Evolutionary conservation across 1,140 invertebrate genomes (phyloP), one percentile per base, ranked within the genome.

Genomic region (Elysia chlorotica): DNA sequence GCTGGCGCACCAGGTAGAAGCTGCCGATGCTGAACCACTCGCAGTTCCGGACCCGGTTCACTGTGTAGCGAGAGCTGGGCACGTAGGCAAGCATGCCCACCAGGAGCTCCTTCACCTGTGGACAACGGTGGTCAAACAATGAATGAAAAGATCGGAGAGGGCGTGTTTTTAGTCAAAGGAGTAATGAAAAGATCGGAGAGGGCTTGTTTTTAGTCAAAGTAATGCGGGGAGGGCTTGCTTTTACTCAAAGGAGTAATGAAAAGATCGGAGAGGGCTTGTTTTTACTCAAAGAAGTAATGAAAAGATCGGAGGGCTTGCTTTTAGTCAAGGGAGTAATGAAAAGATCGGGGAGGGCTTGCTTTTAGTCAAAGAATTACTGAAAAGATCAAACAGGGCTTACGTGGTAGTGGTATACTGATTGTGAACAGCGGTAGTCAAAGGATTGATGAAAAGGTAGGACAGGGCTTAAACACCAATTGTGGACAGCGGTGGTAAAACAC

Each of bases 21-120:
- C 79, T 79, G 37, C 82, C 82, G 41, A 83, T 71, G 31, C 63
- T 74, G 33, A 78, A 73, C 82, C 82, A 83, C 2, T 66, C 61
- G 41, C 76, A 61, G 57, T 68, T 73, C 25, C 66, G 67, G 21
- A 81, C 59, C 2, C 79, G 68, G 71, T 79, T 81, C 6, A 82
- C 53, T 1, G 74, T 78, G 53, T 70, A 81, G 66, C 82, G 69
- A 6, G 74, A 66, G 0, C 74, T 74, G 4, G 82, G 79, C 5
- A 76, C 66, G 66, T 77, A 79, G n/a, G 76, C 73, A 3, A 83
- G 69, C 68, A 81, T 73, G 0, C 78, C 79, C 0, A 69, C 56
- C 0, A 80, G 35, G 23, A 81, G 73, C 14, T 74, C 72, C 67
- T 77, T 76, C n/a, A 82, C 62, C 65, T 80, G 67, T 48, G 10